A percentile compares a stretch with the other conserved stretches of the same genome.
These are phyloP conservation scores for Pachyrhynchus sulphureomaculatus DNA, from an alignment of 1,140 invertebrate genomes.

Conservation along the genomic window DNA sequence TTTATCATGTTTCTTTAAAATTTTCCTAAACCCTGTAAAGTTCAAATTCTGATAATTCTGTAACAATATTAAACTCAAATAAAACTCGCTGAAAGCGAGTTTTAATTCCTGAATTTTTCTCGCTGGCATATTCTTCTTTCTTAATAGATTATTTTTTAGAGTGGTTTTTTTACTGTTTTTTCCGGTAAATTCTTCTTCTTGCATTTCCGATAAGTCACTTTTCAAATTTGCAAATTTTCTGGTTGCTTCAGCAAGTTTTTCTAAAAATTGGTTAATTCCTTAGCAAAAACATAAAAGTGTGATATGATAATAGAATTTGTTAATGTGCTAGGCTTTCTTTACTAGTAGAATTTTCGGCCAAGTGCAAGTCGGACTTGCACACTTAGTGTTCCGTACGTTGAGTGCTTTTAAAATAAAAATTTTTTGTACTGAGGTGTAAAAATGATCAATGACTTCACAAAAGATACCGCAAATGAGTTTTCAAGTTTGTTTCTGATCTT, in stretches of 20 bases:
- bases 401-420: too few relatives aligned
- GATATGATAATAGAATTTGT: too few relatives aligned
- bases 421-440: too few relatives aligned
- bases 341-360: too few relatives aligned
- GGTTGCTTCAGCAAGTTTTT: constrained; percentile 96
- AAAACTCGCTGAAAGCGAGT: constrained; percentile 98
- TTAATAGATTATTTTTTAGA: constrained; percentile 53
- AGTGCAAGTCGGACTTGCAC: too few relatives aligned
- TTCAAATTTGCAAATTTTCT: constrained; percentile 90
- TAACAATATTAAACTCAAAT: constrained; percentile 91
- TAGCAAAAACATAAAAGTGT: constrained; percentile 3
- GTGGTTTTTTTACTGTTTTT: constrained; percentile 56
- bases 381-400: too few relatives aligned
- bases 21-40: constrained; percentile 98
- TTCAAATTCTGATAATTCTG: constrained; percentile 95
- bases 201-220: constrained; percentile 80
- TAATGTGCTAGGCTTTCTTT: too few relatives aligned
- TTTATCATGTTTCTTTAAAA: constrained; percentile 99
- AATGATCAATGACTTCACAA: too few relatives aligned
- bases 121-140: constrained; percentile 60
- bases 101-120: constrained; percentile 92
- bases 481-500: too few relatives aligned
- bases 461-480: too few relatives aligned
- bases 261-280: constrained; percentile 54
- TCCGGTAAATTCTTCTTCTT: constrained; percentile 63